These are phyloP conservation scores for Bombus huntii DNA, from an alignment of 1,140 invertebrate species.

Conservation along the genomic window DNA sequence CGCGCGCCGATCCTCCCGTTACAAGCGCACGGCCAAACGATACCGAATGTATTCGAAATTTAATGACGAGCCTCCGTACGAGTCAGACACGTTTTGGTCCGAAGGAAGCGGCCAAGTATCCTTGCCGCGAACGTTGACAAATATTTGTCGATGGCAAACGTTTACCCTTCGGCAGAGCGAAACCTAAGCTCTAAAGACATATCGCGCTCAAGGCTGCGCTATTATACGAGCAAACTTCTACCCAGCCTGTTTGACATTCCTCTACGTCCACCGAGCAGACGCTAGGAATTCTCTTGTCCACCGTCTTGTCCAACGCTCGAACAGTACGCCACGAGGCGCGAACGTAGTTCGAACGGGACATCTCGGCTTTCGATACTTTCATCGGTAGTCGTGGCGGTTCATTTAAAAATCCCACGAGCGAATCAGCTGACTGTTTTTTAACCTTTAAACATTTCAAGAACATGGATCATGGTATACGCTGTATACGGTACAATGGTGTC, in stretches of 20 bases:
- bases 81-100: not conserved
- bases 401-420: not conserved
- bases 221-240: constrained; percentile 51
- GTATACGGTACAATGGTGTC: not conserved
- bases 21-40: not conserved
- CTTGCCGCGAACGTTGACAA: constrained; percentile 33
- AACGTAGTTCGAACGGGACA: not conserved
- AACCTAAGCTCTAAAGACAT: constrained; percentile 53
- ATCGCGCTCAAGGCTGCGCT: constrained; percentile 37
- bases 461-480: not conserved
- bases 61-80: constrained; percentile 24
- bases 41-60: constrained; percentile 25
- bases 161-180: constrained; percentile 51
- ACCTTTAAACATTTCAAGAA: not conserved
- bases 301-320: not conserved
- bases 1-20: constrained; percentile 1
- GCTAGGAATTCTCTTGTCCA: not conserved
- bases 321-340: too few relatives aligned
- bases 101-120: constrained; percentile 38
- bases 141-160: constrained; percentile 52
- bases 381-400: too few relatives aligned
- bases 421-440: not conserved
- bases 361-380: not conserved
- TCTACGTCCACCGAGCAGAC: not conserved
- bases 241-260: constrained; percentile 39